A percentile compares a stretch with the other conserved stretches of the same genome.
Evolutionary conservation across 2,888 invertebrate genomes (phyloP).

Genomic region (Hipparchia semele): DNA sequence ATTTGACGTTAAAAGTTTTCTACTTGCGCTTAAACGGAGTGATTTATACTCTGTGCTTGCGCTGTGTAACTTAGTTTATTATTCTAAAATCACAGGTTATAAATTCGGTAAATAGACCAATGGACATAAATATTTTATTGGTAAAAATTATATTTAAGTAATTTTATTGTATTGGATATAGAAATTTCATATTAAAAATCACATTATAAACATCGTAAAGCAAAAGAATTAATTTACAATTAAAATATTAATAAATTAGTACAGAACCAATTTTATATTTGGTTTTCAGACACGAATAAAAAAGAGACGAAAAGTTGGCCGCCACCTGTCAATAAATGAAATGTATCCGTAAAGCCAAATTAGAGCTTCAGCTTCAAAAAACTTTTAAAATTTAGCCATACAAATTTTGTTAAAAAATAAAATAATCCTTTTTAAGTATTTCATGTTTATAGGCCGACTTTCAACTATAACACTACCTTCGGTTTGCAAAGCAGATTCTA

Average conservation of each 20-base stretch:
- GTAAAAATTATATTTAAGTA: neutral
- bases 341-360: neutral
- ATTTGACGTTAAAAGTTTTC: neutral
- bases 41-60: too few relatives aligned
- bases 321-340: neutral
- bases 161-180: neutral
- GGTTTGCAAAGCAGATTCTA: too few relatives aligned
- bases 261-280: neutral
- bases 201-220: neutral
- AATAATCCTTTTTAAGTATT: too few relatives aligned
- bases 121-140: conserved; percentile 11
- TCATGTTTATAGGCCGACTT: too few relatives aligned
- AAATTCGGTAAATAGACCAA: conserved; percentile 37
- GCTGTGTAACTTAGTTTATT: too few relatives aligned
- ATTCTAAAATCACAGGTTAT: conserved; percentile 36
- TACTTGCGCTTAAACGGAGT: neutral
- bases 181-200: neutral
- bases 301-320: neutral
- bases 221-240: too few relatives aligned
- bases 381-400: neutral
- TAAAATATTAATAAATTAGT: neutral
- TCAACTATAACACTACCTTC: too few relatives aligned
- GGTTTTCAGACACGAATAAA: neutral
- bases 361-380: neutral
- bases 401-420: too few relatives aligned